Evolutionary conservation across 1,140 invertebrate species (phyloP), one percentile per base, ranked within the genome.

Genomic region (Aphaenogaster floridana): DNA sequence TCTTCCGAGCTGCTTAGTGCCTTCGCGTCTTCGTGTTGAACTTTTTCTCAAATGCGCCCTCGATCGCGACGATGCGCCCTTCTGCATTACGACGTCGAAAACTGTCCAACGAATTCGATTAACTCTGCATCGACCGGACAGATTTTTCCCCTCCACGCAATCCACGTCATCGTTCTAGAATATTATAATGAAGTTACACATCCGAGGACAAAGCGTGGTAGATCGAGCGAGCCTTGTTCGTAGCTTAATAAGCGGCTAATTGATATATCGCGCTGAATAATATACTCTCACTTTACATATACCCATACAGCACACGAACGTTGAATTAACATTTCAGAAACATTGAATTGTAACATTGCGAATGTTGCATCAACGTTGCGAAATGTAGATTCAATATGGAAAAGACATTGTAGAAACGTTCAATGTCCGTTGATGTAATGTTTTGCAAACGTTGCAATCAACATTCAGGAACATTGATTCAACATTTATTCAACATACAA

Each of bases 1-100:
- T 87, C 87, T 88, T 84, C 72, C 89, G 45, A 87, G 61, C 79
- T 52, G 72, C 84, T 15, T 52, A 59, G 45, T 48, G 21, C 15
- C 28, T 11, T 13, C 21, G 48, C n/a, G 34, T 66, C 28, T 11
- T 13, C 21, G 48, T 15, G 34, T 66, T 63, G 17, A 11, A 72
- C 54, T 50, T 61, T 76, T 76, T 76, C 80, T 50, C 69, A 39
- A 61, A 61, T 45, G 39, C 52, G 21, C 21, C 8, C 13, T 15
- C 66, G 77, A 68, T 80, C 77, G 79, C 80, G 68, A 39, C 34
- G 68, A 48, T 34, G 52, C 28, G 52, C 6, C 39, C n/a, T 48
- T 66, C 63, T 59, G 42, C 80, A 36, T 74, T 48, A 74, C 21
- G 68, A 68, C 50, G 36, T 42, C 64, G 48, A n/a, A 61, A 61